Evolutionary conservation across 1,140 invertebrate species (phyloP), one percentile per base, ranked within the genome.

Genomic region (Notospermus geniculatus): DNA sequence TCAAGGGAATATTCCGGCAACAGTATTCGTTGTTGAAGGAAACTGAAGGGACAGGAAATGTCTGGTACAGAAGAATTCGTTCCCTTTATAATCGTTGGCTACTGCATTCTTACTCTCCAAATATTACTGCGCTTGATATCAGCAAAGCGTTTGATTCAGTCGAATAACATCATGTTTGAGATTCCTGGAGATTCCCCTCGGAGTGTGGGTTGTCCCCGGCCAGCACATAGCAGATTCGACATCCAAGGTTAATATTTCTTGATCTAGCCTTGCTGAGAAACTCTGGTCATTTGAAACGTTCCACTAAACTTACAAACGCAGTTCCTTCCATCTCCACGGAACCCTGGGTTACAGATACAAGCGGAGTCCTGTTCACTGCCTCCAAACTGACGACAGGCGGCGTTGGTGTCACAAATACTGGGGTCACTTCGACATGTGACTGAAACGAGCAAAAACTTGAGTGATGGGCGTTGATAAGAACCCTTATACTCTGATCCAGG

Each of bases 301-400:
- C n/a, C n/a, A n/a, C n/a, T n/a, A n/a, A n/a, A 36, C 32, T 36
- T 36, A 36, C 32, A 36, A 36, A 36, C 15, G 32, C 32, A 36
- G 32, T 15, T 36, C 32, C 15, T 36, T 36, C 32, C 32, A 71
- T 84, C 89, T 43, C 83, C 83, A 29, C 73, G 66, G 64, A 73
- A 84, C 23, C 84, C 82, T 9, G 75, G 68, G 39, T 80, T 80
- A 67, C 86, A 87, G 9, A 80, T 70, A 71, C 83, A 84, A 5
- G 81, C 71, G 64, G 76, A 76, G 9, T 41, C 62, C 46, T 76
- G 70, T 9, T 68, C 67, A 29, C 74, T 73, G 25, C n/a, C 25
- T 5, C 46, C 46, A 27, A 50, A 19, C n/a, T 66, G 57, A 2
- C 72, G 64, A 65, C 80, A 83, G 0, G 64, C 45, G 7, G 78